These are phyloP conservation scores for Clupea harengus DNA, from an alignment of 2,113 vertebrate species.

Conservation along the genomic window DNA sequence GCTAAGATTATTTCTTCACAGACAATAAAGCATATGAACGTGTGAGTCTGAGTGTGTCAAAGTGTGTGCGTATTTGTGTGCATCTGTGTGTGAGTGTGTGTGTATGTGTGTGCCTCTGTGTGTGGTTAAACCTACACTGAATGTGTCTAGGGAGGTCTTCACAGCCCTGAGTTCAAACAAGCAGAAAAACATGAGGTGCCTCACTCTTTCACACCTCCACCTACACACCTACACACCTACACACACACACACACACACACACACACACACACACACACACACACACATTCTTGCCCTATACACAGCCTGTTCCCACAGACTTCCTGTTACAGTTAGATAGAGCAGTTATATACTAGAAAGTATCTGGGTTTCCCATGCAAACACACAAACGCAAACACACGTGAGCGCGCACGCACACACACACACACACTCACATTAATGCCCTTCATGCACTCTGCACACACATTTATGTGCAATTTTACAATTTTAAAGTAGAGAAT, in stretches of 20 bases:
- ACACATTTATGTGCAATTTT: too few relatives aligned
- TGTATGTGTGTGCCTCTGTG: too few relatives aligned
- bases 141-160: too few relatives aligned
- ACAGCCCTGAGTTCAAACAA: neutral
- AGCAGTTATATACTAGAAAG: neutral
- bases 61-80: too few relatives aligned
- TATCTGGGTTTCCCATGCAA: neutral
- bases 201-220: neutral
- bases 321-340: slow-evolving; percentile 9
- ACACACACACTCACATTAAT: neutral
- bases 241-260: neutral
- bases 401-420: neutral
- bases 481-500: neutral
- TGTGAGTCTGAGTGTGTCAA: too few relatives aligned
- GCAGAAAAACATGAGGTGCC: too few relatives aligned
- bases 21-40: neutral
- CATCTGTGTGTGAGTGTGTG: too few relatives aligned
- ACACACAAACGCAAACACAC: neutral
- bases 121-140: too few relatives aligned
- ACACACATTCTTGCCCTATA: neutral
- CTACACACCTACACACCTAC: neutral
- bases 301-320: neutral
- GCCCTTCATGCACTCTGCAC: too few relatives aligned
- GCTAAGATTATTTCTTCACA: neutral
- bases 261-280: neutral